Evolutionary conservation across 2,797 vertebrate species (phyloP).

Genomic region (Podarcis siculus): DNA sequence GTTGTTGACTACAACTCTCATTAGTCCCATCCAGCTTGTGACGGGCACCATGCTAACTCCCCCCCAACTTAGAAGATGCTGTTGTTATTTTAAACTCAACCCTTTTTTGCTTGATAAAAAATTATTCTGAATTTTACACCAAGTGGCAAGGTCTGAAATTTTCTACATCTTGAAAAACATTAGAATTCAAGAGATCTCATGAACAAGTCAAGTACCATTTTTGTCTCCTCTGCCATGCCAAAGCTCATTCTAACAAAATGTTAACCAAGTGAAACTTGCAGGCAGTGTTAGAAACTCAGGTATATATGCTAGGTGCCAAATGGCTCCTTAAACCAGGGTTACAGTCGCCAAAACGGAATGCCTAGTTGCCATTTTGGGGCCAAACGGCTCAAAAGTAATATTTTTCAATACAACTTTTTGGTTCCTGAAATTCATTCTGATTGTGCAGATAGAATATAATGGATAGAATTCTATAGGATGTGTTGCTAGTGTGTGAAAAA

Average conservation of each 20-base stretch:
- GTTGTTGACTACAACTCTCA: neutral
- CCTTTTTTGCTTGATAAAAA: neutral
- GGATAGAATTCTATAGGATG: too few species aligned
- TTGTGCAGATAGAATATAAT: too few species aligned
- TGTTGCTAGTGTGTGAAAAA: too few species aligned
- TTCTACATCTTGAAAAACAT: neutral
- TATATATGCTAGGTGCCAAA: too few species aligned
- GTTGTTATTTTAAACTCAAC: neutral
- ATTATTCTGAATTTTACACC: neutral
- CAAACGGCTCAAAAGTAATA: too few species aligned
- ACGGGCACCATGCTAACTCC: too few species aligned
- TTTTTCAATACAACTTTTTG: too few species aligned
- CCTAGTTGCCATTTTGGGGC: too few species aligned
- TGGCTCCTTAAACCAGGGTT: too few species aligned
- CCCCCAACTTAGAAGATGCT: neutral
- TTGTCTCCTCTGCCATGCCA: neutral
- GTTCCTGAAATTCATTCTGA: too few species aligned
- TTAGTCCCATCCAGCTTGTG: neutral
- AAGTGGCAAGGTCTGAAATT: neutral
- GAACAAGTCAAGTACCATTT: neutral
- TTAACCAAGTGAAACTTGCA: neutral
- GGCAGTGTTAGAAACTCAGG: too few species aligned
- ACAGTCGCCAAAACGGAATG: too few species aligned
- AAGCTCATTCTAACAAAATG: neutral
- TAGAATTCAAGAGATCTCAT: neutral